These are phyloP conservation scores for Camelus dromedarius DNA, from an alignment of 2,113 vertebrate species.

Conservation along the genomic window DNA sequence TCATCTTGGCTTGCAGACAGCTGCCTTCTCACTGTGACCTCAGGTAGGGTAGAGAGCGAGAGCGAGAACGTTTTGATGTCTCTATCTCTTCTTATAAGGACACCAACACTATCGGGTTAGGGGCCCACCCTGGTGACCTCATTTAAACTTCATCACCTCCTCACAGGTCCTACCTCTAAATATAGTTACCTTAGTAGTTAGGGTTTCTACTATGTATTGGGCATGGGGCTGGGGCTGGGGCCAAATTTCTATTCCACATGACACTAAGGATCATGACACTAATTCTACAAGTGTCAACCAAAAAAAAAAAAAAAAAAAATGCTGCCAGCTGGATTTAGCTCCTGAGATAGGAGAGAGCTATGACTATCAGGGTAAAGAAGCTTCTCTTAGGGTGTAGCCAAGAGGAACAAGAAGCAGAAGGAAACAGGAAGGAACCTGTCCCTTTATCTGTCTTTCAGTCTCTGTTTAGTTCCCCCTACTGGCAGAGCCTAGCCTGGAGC, in stretches of 20 bases:
- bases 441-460: background rate
- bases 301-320: background rate
- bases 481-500: background rate
- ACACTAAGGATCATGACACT: background rate
- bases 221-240: too few relatives aligned
- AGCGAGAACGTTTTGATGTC: background rate
- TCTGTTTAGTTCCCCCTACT: slow-evolving; percentile 21
- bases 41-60: background rate
- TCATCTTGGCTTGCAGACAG: background rate
- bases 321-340: background rate
- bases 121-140: background rate
- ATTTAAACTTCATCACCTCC: background rate
- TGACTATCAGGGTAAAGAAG: background rate
- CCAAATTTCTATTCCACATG: background rate
- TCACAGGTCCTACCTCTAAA: background rate
- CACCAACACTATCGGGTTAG: background rate
- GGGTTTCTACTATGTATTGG: background rate
- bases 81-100: background rate
- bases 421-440: slow-evolving; percentile 40
- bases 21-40: background rate
- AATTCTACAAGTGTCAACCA: background rate
- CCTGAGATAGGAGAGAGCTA: background rate
- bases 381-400: background rate
- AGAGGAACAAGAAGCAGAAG: background rate
- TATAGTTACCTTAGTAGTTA: background rate